Percentiles rank a stretch among this genome's conserved stretches.
These are phyloP conservation scores for Aplodontia rufa DNA, from an alignment of 2,113 vertebrate species.

Conservation along the genomic window DNA sequence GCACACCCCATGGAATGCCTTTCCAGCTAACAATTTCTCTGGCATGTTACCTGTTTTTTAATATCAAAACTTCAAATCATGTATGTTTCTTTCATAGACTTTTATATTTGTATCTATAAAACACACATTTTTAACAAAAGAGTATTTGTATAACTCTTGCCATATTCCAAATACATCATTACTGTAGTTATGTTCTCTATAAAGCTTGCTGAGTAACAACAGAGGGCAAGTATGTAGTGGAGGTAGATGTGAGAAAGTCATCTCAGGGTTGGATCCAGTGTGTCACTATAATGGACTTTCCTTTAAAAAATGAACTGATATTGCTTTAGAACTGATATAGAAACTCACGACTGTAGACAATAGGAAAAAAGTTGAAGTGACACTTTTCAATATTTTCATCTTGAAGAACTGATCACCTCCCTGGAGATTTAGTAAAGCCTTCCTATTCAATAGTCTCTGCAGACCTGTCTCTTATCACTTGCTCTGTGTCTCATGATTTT, in stretches of 20 bases:
- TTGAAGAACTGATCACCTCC: neutral
- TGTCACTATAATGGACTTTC: neutral
- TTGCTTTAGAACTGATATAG: neutral
- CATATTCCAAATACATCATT: neutral
- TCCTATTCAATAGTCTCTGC: neutral
- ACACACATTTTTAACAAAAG: neutral
- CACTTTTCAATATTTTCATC: neutral
- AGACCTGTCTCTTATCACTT: neutral
- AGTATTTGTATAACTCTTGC: neutral
- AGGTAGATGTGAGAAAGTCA: neutral
- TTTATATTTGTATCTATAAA: neutral
- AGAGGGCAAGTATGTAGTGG: neutral
- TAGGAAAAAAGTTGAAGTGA: neutral
- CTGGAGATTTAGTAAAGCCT: neutral
- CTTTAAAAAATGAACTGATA: neutral
- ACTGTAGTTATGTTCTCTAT: neutral
- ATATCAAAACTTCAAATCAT: neutral
- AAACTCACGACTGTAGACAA: neutral
- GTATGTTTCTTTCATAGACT: neutral
- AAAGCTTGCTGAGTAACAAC: neutral
- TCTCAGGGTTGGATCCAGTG: neutral
- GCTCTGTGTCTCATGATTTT: neutral
- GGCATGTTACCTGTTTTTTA: neutral
- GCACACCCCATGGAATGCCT: accelerated
- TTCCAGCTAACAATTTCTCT: neutral